These are phyloP conservation scores for Holothuria leucospilota DNA, from an alignment of 53 echinoderm and acorn worm genomes.

Conservation along the genomic window DNA sequence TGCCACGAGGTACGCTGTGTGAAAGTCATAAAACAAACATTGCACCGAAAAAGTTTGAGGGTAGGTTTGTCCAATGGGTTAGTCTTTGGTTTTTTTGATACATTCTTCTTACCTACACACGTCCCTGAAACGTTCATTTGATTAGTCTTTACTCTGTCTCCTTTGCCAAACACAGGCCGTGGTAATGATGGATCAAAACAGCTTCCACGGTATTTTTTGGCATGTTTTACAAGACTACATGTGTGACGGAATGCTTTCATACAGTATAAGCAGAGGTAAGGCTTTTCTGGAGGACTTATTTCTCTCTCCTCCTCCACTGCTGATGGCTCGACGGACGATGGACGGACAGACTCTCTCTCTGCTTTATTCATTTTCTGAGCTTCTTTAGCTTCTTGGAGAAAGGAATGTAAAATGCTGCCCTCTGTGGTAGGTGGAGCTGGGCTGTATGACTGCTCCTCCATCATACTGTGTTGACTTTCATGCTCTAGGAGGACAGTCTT, in stretches of 20 bases:
- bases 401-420: slow-evolving; percentile 45
- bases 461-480: slow-evolving; percentile 36
- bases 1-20: slow-evolving; percentile 47
- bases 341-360: background rate
- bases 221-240: slow-evolving; percentile 43
- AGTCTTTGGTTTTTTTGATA: slow-evolving; percentile 8
- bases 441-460: slow-evolving; percentile 24
- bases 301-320: background rate
- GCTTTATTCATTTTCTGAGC: slow-evolving; percentile 17
- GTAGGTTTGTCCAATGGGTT: slow-evolving; percentile 1
- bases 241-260: slow-evolving; percentile 57
- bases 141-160: background rate
- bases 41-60: slow-evolving; percentile 38
- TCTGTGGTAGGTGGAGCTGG: slow-evolving; percentile 6
- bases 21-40: slow-evolving; percentile 52
- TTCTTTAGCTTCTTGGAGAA: slow-evolving; percentile 21
- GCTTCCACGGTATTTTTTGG: slow-evolving; percentile 25
- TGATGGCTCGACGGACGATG: background rate
- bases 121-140: background rate
- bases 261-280: slow-evolving; percentile 48
- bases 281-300: slow-evolving; percentile 20
- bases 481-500: slow-evolving; percentile 34
- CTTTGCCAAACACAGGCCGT: background rate
- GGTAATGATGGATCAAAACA: slow-evolving; percentile 19
- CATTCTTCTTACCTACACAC: background rate